phyloP scores from a whole-genome alignment of 1,140 invertebrate genomes.

The Cheumatopsyche charites region DNA sequence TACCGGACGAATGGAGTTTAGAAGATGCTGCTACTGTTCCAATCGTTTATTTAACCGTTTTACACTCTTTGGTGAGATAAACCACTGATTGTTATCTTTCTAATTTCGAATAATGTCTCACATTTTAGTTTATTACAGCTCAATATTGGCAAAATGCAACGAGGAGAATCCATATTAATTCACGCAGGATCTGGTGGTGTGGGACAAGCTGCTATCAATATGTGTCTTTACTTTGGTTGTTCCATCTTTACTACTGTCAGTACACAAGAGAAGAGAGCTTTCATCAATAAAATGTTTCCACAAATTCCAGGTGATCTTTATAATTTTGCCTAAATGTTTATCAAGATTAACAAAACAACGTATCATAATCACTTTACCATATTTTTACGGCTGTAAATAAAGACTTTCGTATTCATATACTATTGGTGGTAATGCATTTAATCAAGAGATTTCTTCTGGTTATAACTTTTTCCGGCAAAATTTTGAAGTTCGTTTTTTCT shows the following conservation, averaged over 20 bases:
- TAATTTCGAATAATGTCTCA: too few relatives aligned
- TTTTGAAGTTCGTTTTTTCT: too few relatives aligned
- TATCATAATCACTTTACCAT: too few relatives aligned
- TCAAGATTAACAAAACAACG: too few relatives aligned
- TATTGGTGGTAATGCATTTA: too few relatives aligned
- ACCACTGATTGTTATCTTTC: too few relatives aligned
- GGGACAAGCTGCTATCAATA: slow-evolving; percentile 83
- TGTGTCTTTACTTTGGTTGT: slow-evolving; percentile 75
- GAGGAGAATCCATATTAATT: slow-evolving; percentile 78
- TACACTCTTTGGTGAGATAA: slow-evolving; percentile 77
- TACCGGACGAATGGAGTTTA: slow-evolving; percentile 83
- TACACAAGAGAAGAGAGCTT: slow-evolving; percentile 74
- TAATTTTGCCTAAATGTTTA: too few relatives aligned
- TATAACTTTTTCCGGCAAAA: too few relatives aligned
- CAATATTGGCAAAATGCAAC: slow-evolving; percentile 67
- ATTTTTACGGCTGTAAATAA: too few relatives aligned
- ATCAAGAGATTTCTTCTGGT: too few relatives aligned
- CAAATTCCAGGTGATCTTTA: slow-evolving; percentile 59
- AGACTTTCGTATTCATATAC: too few relatives aligned
- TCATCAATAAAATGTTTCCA: slow-evolving; percentile 77
- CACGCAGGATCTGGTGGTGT: slow-evolving; percentile 90
- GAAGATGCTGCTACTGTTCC: slow-evolving; percentile 90
- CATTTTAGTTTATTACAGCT: slow-evolving; percentile 53
- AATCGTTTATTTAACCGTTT: slow-evolving; percentile 82
- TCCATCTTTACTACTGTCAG: slow-evolving; percentile 78